Evolutionary conservation across 2,797 vertebrate species (phyloP).

Genomic region (Takifugu ocellatus): DNA sequence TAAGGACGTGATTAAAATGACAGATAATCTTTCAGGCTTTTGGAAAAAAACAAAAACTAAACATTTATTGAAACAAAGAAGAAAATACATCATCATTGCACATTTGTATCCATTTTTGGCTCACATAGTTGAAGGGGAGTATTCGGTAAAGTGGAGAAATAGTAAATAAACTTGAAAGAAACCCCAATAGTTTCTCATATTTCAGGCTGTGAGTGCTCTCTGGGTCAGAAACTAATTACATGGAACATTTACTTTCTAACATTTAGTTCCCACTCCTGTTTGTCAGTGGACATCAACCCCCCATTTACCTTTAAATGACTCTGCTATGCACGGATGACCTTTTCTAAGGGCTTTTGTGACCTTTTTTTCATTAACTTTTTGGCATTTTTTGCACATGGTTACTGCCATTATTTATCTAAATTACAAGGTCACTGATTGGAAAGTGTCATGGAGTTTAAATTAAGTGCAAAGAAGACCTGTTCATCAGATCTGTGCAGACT

Average conservation of each 20-base stretch:
- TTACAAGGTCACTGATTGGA: constrained; percentile 51
- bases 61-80: constrained; percentile 53
- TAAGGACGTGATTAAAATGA: constrained; percentile 67
- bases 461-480: constrained; percentile 34
- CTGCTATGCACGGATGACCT: constrained; percentile 59
- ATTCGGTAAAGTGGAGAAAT: constrained; percentile 63
- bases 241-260: too few relatives aligned
- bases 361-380: constrained; percentile 71
- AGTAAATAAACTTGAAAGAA: constrained; percentile 71
- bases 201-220: constrained; percentile 47
- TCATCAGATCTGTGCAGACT: constrained; percentile 25
- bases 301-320: constrained; percentile 16
- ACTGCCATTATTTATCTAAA: constrained; percentile 54
- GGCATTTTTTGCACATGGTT: constrained; percentile 54
- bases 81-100: constrained; percentile 42
- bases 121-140: constrained; percentile 42
- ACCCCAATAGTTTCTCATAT: constrained; percentile 61
- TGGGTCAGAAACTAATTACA: constrained; percentile 30
- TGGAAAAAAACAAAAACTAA: constrained; percentile 29
- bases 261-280: constrained; percentile 26
- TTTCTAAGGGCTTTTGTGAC: constrained; percentile 66
- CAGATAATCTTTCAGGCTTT: constrained; percentile 62
- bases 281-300: constrained; percentile 48
- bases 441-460: constrained; percentile 49
- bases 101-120: constrained; percentile 59